A percentile compares a stretch with the other conserved stretches of the same genome.
Conservation (phyloP, 2,113 vertebrate genomes). For the Lampris megalopsis region DNA sequence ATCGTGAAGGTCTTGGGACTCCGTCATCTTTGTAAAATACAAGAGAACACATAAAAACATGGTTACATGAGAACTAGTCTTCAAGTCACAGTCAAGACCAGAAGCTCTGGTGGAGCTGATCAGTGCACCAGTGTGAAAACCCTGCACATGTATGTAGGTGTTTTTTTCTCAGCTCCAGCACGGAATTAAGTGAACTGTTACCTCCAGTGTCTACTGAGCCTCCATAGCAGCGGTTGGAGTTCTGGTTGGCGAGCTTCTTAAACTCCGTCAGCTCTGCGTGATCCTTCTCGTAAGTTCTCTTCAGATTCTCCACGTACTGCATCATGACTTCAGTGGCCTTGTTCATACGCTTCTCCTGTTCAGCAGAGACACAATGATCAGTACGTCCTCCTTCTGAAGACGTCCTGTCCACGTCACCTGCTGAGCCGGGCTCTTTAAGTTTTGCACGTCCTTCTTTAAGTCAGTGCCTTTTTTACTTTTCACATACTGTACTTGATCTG, state of each 20-base stretch:
- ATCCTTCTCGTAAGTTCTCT: conserved; percentile 97
- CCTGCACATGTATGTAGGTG: too few relatives aligned
- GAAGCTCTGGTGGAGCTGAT: background rate
- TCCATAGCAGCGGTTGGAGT: conserved; percentile 92
- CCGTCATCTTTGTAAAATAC: conserved; percentile 89
- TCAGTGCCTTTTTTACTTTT: too few relatives aligned
- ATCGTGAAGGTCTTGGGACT: conserved; percentile 89
- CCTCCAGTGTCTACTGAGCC: conserved; percentile 87
- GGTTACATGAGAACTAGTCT: background rate
- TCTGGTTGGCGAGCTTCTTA: conserved; percentile 98
- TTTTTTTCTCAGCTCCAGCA: background rate
- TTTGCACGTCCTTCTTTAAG: too few relatives aligned
- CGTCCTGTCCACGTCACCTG: too few relatives aligned
- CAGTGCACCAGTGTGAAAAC: background rate
- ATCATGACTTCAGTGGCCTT: conserved; percentile 99
- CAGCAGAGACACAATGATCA: conserved; percentile 29
- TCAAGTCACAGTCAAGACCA: background rate
- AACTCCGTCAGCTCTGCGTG: conserved; percentile 96
- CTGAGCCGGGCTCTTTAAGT: too few relatives aligned
- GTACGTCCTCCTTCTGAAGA: background rate
- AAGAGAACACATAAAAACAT: conserved; percentile 6
- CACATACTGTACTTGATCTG: too few relatives aligned
- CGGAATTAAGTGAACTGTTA: conserved; percentile 32
- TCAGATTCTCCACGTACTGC: conserved; percentile 98
- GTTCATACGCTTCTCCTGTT: conserved; percentile 97